Conservation (phyloP, 2,113 vertebrate species). For the Oncorhynchus masou region DNA sequence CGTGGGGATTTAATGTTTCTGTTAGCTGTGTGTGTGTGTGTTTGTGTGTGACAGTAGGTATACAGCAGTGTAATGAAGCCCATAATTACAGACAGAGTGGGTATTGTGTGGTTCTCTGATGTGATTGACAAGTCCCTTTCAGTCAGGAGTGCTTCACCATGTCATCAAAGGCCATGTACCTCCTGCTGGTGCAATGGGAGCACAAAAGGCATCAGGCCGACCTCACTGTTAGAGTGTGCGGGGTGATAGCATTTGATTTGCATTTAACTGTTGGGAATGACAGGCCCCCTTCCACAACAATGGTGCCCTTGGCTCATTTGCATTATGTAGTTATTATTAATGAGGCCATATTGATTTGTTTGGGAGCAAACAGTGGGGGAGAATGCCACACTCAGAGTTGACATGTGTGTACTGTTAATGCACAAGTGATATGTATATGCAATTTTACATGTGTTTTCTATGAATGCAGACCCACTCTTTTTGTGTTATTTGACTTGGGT, state of each 20-base stretch:
- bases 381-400: slow-evolving; percentile 35
- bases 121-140: slow-evolving; percentile 69
- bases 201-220: slow-evolving; percentile 53
- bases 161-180: slow-evolving; percentile 44
- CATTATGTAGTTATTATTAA: slow-evolving; percentile 63
- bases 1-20: too few species aligned
- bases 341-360: slow-evolving; percentile 55
- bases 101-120: slow-evolving; percentile 53
- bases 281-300: slow-evolving; percentile 49
- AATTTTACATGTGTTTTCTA: slow-evolving; percentile 53
- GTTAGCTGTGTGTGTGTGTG: background rate
- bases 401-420: slow-evolving; percentile 58
- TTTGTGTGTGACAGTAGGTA: slow-evolving; percentile 31
- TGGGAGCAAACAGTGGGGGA: slow-evolving; percentile 52
- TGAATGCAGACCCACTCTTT: slow-evolving; percentile 51
- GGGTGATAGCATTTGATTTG: slow-evolving; percentile 67
- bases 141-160: slow-evolving; percentile 58
- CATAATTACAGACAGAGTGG: slow-evolving; percentile 64
- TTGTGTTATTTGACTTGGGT: slow-evolving; percentile 14
- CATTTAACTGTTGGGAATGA: slow-evolving; percentile 66
- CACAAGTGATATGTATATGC: slow-evolving; percentile 33
- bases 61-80: slow-evolving; percentile 62
- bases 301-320: slow-evolving; percentile 50
- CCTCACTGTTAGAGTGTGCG: slow-evolving; percentile 41
- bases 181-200: slow-evolving; percentile 9